These are phyloP conservation scores for Apis laboriosa DNA, from an alignment of 1,140 invertebrate species.

Conservation along the genomic window DNA sequence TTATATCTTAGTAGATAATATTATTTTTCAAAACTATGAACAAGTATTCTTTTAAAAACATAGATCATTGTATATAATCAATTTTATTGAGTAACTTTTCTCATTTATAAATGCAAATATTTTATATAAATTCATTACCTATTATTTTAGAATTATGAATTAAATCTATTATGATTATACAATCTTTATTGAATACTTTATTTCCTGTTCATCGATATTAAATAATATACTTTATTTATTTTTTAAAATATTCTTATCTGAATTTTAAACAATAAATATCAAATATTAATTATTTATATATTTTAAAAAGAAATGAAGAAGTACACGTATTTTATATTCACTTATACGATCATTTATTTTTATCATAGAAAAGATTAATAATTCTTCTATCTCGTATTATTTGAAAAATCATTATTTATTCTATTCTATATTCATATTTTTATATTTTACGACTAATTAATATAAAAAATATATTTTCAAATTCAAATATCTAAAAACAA, in stretches of 20 bases:
- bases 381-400: background rate
- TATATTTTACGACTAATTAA: background rate
- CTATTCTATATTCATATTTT: no score
- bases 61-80: no score
- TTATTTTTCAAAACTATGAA: no score
- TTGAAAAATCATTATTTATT: background rate
- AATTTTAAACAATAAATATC: background rate
- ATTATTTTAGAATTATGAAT: constrained; percentile 25
- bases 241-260: background rate
- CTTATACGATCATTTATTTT: no score
- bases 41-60: no score
- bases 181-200: background rate
- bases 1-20: constrained; percentile 1
- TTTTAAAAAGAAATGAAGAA: no score
- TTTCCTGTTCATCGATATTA: background rate
- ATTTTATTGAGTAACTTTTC: no score
- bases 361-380: background rate
- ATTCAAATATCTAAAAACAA: no score
- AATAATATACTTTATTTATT: background rate
- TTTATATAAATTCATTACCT: background rate
- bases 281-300: background rate
- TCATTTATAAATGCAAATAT: no score
- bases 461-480: background rate
- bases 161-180: background rate
- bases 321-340: no score